phyloP scores from a whole-genome alignment of 2,113 vertebrate species.

The Crotophaga sulcirostris region DNA sequence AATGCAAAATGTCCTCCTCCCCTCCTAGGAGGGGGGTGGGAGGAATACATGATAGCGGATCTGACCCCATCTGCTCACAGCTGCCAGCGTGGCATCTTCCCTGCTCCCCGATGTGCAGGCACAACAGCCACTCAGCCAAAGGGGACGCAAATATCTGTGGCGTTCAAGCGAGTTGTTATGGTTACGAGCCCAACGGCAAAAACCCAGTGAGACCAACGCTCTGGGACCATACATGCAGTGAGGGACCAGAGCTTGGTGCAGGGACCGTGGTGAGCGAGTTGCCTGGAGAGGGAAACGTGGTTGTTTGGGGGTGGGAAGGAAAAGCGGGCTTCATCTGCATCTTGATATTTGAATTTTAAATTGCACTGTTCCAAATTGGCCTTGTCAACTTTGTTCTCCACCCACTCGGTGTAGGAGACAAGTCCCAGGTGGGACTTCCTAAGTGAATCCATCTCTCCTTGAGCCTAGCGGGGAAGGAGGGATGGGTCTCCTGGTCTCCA shows the following conservation, averaged over 20 bases:
- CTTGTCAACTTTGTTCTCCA: slow-evolving; percentile 3
- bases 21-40: neutral
- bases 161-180: neutral
- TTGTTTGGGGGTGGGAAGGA: neutral
- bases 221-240: fast-evolving
- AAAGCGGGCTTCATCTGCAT: neutral
- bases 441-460: neutral
- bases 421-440: neutral
- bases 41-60: neutral
- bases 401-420: neutral
- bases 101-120: fast-evolving
- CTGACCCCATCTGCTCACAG: slow-evolving; percentile 35
- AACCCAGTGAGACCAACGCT: fast-evolving
- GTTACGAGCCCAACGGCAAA: neutral
- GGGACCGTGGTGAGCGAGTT: neutral
- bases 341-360: neutral
- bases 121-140: neutral
- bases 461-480: neutral
- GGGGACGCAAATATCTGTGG: neutral
- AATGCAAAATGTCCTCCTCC: slow-evolving; percentile 19
- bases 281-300: neutral
- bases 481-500: neutral
- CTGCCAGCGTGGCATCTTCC: slow-evolving; percentile 17
- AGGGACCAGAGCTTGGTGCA: neutral
- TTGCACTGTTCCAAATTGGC: neutral